Base-by-base conservation (phyloP, 2,888 invertebrate genomes). In the Xanthia icteritia region DNA sequence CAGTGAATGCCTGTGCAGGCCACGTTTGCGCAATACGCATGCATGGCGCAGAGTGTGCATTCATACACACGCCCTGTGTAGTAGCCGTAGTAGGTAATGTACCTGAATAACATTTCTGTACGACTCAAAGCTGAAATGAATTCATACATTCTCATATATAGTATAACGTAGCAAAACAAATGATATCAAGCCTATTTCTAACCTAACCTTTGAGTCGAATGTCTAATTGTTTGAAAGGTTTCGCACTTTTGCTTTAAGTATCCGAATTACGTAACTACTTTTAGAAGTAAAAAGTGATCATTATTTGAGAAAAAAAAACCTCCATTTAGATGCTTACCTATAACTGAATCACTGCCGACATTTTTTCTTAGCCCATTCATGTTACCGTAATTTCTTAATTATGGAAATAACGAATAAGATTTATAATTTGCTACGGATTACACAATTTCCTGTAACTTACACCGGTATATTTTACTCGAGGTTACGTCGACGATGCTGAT, bases 371-470 rank as follows among this genome's bases (percentile, higher is more conserved):
- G 8, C 5, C 48, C 66, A 64, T 76, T 79, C 36, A 51, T 36
- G n/a, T 56, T 81, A 67, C 48, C 51, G 51, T 73, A 60, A 51
- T 79, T 75, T 68, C 39, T 56, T 56, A 81, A 51, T 81, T 72
- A 72, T 64, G 42, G 45, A 63, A 76, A 72, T 69, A 54, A 48
- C 23, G 42, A 56, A 74, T 58, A 72, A 77, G 72, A 77, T 73
- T 77, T 27, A 85, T 85, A 66, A 69, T 74, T 83, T 60, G 23
- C 69, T 69, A 72, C 76, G 36, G 17, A 72, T 80, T 83, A 83
- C 80, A 73, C 61, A 77, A 85, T 71, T 86, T 85, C 85, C 84
- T 77, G 63, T 60, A 61, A 27, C 42, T 68, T 69, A 31, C n/a
- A 58, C 75, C 68, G 65, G 72, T 76, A 39, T 70, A 61, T 80